These are phyloP conservation scores for Muscidifurax raptorellus DNA, from an alignment of 1,140 invertebrate species.

Conservation along the genomic window DNA sequence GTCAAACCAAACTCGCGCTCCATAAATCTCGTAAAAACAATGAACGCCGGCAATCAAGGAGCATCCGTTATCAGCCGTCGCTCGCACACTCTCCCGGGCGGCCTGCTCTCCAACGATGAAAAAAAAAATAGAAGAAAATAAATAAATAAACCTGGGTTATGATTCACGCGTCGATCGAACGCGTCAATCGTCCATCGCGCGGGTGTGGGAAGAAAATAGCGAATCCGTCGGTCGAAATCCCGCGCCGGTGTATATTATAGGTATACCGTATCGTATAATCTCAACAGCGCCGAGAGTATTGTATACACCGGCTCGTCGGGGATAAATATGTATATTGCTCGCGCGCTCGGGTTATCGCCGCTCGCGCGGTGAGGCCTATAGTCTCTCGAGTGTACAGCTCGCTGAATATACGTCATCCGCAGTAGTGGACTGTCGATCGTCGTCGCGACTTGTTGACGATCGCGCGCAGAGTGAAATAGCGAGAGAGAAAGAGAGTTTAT, in stretches of 20 bases:
- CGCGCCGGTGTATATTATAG: too few species aligned
- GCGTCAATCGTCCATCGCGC: neutral
- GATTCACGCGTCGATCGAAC: neutral
- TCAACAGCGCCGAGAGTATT: neutral
- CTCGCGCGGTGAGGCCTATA: neutral
- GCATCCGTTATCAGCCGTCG: neutral
- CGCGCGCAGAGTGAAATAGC: too few species aligned
- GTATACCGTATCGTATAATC: too few species aligned
- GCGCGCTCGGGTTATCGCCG: neutral
- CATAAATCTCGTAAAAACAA: neutral
- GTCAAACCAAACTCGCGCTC: too few species aligned
- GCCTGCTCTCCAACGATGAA: neutral
- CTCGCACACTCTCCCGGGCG: too few species aligned
- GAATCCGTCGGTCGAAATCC: neutral
- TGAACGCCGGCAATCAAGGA: neutral
- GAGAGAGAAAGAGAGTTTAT: neutral
- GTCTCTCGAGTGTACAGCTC: too few species aligned
- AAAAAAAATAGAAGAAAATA: neutral
- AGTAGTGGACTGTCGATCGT: neutral
- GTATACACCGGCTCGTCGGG: neutral
- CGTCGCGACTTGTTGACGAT: neutral
- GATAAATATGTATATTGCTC: neutral
- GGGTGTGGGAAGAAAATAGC: neutral
- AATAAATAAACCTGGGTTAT: neutral
- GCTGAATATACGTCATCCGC: neutral